Base-by-base conservation (phyloP, 2,797 vertebrate species). In the Percopsis omiscomaycus region DNA sequence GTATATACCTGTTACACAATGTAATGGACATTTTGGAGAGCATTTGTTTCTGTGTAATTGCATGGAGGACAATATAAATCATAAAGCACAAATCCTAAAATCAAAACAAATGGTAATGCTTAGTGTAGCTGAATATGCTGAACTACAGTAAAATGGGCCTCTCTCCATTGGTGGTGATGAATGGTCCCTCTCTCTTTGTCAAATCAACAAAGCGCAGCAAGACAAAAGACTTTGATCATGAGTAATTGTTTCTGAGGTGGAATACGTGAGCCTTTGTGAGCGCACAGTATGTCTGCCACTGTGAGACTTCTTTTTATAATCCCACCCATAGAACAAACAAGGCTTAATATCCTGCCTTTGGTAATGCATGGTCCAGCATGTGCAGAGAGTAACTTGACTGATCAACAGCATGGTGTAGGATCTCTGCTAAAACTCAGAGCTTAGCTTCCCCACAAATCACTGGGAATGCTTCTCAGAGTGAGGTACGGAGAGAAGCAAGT, bases 191-290 rank as follows among this genome's bases (percentile, higher is more conserved):
- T 73, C 44, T 49, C 54, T 80, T 81, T 83, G 83, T 86, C 79
- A 85, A 69, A 85, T 84, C 78, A 88, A 86, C 84, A 87, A 85
- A 85, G 81, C 76, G 62, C 8, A 12, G 55, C 3, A 11, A 80
- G 69, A 88, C 85, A 91, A 87, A 85, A 79, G 77, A 50, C 59
- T 76, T 29, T 81, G 86, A 86, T 84, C 76, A 82, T 86, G 88
- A 90, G 74, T 84, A 82, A 89, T 88, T 79, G 79, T 80, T 80
- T 74, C 70, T 61, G 48, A 78, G 71, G 59, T 42, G 55, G 69
- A 75, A 77, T 73, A 77, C 83, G 80, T 80, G 71, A 63, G 82
- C 79, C 74, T 74, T 78, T 84, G 73, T 84, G 69, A 68, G 61
- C 55, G 65, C 59, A 28, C 27, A 61, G 68, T 70, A 69, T 79